These are phyloP conservation scores for Fragum whitleyi DNA, from an alignment of 2,888 invertebrate genomes.

Conservation along the genomic window DNA sequence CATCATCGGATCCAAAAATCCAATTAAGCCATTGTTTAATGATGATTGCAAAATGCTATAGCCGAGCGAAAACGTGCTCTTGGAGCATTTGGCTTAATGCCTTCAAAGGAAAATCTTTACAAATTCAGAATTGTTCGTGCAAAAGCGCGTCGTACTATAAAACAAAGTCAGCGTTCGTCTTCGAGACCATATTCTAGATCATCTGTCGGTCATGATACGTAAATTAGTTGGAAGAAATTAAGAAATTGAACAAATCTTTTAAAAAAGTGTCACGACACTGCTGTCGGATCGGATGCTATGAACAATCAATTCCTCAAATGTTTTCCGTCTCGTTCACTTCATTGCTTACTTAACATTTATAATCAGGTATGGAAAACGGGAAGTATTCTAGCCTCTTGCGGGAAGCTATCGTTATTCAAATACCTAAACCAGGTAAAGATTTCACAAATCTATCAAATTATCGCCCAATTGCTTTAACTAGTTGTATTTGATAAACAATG, in stretches of 20 bases:
- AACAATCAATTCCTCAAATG: constrained; percentile 12
- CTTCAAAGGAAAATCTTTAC: neutral
- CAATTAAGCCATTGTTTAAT: constrained; percentile 10
- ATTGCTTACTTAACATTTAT: neutral
- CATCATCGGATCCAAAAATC: neutral
- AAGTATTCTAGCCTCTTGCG: neutral
- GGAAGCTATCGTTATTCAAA: constrained; percentile 46
- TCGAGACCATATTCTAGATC: constrained; percentile 7
- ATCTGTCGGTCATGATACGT: neutral
- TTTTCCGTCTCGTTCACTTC: neutral
- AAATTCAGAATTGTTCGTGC: neutral
- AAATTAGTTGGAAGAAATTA: neutral
- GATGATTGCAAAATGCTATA: neutral
- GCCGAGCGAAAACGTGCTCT: neutral
- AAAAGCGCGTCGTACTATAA: neutral
- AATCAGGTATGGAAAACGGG: neutral
- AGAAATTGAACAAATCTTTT: neutral
- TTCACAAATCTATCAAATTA: constrained; percentile 64
- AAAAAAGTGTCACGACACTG: constrained; percentile 7
- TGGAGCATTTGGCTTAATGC: neutral
- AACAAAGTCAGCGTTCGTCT: neutral
- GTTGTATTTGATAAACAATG: constrained; percentile 72
- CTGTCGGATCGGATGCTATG: neutral
- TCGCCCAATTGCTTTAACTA: constrained; percentile 71
- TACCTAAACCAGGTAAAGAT: constrained; percentile 62